Evolutionary conservation across 2,797 vertebrate species (phyloP), one percentile per base, ranked within the genome.

Genomic region (Melanotaenia maccullochi): DNA sequence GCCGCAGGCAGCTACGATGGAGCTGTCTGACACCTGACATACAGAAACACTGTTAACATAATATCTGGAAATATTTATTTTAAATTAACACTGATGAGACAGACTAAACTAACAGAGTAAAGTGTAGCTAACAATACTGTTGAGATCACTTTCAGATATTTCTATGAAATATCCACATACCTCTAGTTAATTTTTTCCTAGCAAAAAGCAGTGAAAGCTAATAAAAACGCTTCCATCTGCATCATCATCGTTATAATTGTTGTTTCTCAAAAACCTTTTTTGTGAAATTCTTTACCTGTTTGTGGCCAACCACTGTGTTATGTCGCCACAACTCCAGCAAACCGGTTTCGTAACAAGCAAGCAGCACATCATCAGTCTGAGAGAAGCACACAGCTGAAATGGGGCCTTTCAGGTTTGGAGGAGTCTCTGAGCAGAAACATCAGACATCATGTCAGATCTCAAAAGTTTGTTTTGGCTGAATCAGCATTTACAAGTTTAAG

Each of bases 251-350:
- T 51, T 51, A 51, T 24, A 22, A 51, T 24, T 24, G 28, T 25
- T 24, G 8, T 28, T 61, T 3, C 9, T 25, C n/a, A n/a, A 22
- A 9, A 1, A 0, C 0, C 9, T 59, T 18, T 28, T 11, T 12
- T 1, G 22, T 38, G 25, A 0, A 1, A 35, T 44, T 63, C 28
- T 47, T 86, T 57, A 93, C 91, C 90, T 92, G 89, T 52, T 87
- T 90, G 40, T 25, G 63, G 57, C 84, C 86, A 12, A 94, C 49
- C 51, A 87, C 3, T 1, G 61, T 16, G 62, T 66, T 78, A 49
- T 88, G 54, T 16, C 80, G 81, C 96, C 96, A 96, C 18, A 97
- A 16, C 44, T 93, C 93, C 38, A 97, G 71, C 49, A 94, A 89
- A 49, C 97, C 96, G 0, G 82, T 80, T 33, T 89, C 87, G 60